Base-by-base conservation (phyloP, 2,113 vertebrate species). In the Crotalus tigris region DNA sequence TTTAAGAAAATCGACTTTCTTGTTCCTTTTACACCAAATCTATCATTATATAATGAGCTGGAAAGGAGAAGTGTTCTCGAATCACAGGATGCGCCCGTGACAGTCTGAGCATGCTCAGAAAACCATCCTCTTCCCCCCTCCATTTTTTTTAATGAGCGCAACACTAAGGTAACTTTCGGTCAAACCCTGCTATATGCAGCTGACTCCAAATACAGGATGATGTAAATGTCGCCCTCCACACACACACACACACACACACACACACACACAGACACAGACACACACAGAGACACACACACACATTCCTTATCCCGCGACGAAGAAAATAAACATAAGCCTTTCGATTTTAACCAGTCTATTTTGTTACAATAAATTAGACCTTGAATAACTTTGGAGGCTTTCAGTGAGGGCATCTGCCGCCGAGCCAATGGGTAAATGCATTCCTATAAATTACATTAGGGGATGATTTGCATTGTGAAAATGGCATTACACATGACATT, bases 81-180 rank as follows among this genome's bases (percentile, higher is more conserved):
- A 69, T 93, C 95, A 93, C 33, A 95, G 97, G 97, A 97, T 96
- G 97, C 97, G 89, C 93, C 93, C 91, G 95, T 95, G 90, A 92
- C 92, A 92, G 92, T 93, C 64, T 13, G 97, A 96, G 98, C 98
- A 97, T 98, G 97, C 97, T 97, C 97, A 94, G 87, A 95, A 94
- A 85, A 59, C 85, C 87, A 85, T 87, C 94, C 96, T 97, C 97
- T 97, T 97, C 96, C 94, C 93, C 92, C 91, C 61, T 75, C 46
- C 88, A 39, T 54, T 95, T 93, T 89, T 89, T 91, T 46, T 58
- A 81, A 49, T 92, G 46, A 92, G 97, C 97, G 93, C 94, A 96
- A 95, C 95, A 96, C 87, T 92, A 97, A 97, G 98, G 98, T 99
- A 97, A 98, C 98, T 97, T 95, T 97, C 97, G 98, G 98, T 97